Evolutionary conservation across 2,888 invertebrate genomes (phyloP).

Genomic region (Spilosoma lubricipeda): DNA sequence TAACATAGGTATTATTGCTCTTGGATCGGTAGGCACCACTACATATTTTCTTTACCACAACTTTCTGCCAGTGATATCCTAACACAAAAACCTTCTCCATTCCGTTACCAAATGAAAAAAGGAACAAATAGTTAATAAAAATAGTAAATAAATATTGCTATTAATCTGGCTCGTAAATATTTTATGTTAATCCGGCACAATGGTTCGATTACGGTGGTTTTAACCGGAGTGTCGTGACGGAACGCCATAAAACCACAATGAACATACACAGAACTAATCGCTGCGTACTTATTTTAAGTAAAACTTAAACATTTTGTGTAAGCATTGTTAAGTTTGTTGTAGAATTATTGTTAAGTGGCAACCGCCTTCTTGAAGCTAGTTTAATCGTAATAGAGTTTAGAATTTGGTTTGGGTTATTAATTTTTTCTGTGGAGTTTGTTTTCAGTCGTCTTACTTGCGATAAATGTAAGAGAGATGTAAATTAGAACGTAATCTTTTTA

Average conservation of each 20-base stretch:
- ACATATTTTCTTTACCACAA: no score
- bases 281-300: conserved; percentile 24
- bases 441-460: no score
- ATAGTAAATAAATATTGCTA: conserved; percentile 14
- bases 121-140: not conserved
- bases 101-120: not conserved
- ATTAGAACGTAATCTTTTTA: no score
- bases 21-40: no score
- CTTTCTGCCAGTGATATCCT: not conserved
- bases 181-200: conserved; percentile 32
- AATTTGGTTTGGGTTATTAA: not conserved
- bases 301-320: conserved; percentile 21
- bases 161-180: conserved; percentile 20
- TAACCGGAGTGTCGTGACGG: conserved; percentile 45
- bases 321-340: conserved; percentile 17
- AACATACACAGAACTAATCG: conserved; percentile 25
- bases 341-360: conserved; percentile 9
- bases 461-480: no score
- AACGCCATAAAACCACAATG: conserved; percentile 36
- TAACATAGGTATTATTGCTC: no score
- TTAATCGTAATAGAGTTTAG: not conserved
- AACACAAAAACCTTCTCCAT: not conserved
- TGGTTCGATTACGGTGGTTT: conserved; percentile 35
- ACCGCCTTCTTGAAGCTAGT: conserved; percentile 5
- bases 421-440: not conserved